Conservation (phyloP, 2,113 vertebrate genomes). For the Neodon shergylaensis region DNA sequence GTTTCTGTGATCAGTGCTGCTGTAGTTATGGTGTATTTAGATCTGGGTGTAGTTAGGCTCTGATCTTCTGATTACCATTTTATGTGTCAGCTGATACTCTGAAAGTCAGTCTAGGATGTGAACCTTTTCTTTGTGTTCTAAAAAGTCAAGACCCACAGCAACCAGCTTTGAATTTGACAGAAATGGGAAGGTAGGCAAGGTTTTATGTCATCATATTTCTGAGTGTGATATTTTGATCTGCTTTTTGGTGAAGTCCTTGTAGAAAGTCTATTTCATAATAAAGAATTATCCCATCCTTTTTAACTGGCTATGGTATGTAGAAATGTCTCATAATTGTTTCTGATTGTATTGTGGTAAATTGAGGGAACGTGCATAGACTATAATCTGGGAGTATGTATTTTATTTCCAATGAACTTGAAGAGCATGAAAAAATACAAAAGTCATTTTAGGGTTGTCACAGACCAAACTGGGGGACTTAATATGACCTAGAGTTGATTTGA, state of each 20-base stretch:
- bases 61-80: conserved; percentile 34
- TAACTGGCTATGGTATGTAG: background rate
- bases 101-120: background rate
- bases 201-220: background rate
- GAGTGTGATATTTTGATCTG: background rate
- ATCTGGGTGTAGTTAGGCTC: background rate
- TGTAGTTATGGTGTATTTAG: conserved; percentile 16
- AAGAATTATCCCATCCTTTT: background rate
- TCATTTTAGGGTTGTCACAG: background rate
- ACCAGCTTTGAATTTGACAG: background rate
- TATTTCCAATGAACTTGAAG: conserved; percentile 17
- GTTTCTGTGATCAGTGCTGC: background rate
- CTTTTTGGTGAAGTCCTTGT: background rate
- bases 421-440: background rate
- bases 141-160: background rate
- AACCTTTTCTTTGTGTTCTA: background rate
- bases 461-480: background rate
- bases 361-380: background rate
- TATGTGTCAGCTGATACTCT: background rate
- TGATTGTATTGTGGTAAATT: background rate
- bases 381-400: background rate
- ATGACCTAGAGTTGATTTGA: background rate
- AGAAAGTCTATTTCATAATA: background rate
- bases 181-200: background rate
- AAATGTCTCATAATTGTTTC: conserved; percentile 16